Base-by-base conservation (phyloP, 2,113 vertebrate genomes). In the cat (Felis catus) region DNA sequence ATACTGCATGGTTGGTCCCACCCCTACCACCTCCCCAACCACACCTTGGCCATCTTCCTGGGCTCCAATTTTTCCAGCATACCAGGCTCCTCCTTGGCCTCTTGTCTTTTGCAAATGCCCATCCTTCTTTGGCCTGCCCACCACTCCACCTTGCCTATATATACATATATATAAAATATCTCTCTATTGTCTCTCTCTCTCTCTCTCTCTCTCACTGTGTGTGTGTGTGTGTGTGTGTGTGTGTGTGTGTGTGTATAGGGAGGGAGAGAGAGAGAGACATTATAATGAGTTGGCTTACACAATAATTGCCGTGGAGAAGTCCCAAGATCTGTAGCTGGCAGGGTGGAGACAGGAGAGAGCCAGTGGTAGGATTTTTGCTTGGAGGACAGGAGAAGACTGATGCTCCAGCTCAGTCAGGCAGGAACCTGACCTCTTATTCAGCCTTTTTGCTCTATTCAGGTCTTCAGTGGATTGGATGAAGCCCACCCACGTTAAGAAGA, bases 371-470 rank as follows among this genome's bases (percentile, higher is more conserved):
- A 27, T 3, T n/a, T 9, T 33, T 13, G 31, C 33, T 29, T 13
- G 1, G 45, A 1, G 12, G 74, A 27, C 55, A 81, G 63, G 48
- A 68, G 4, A 4, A 27, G 41, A 31, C 5, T 10, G 1, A 7
- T 48, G 29, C 18, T 6, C 25, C 8, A 0, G 4, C 51, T n/a
- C 65, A 71, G 8, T 53, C 27, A 58, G 36, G 63, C 84, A 70
- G 65, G 27, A 45, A 0, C 45, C 8, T 19, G 0, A 27, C 25
- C 13, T 23, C 3, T 4, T 21, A 31, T 3, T 3, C n/a, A 5
- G 27, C 19, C 48, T 45, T n/a, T 85, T 45, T 33, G 78, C 11
- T 68, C 65, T 13, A 33, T 0, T 71, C 51, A 8, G 41, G 14
- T 27, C 51, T 58, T 51, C 36, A 18, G 2, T 7, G 1, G 41